Conservation (phyloP, 2,797 vertebrate species). For the Trachurus trachurus region DNA sequence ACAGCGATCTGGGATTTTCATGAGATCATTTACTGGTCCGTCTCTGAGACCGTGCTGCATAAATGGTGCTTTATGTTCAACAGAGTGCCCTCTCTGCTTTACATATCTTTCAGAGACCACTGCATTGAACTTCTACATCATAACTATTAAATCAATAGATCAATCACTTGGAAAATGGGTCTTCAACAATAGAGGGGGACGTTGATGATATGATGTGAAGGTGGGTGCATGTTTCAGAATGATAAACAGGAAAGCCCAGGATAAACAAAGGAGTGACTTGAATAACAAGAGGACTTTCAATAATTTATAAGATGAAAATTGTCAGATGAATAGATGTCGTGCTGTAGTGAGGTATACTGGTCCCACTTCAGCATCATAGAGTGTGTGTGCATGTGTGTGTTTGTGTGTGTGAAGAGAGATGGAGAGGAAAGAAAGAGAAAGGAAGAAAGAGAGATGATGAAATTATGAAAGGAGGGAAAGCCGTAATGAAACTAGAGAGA, state of each 20-base stretch:
- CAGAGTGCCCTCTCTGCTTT: slow-evolving; percentile 30
- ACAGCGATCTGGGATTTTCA: slow-evolving; percentile 37
- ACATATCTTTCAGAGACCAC: slow-evolving; percentile 54
- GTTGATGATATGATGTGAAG: slow-evolving; percentile 56
- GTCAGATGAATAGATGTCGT: slow-evolving; percentile 66
- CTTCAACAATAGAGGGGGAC: slow-evolving; percentile 34
- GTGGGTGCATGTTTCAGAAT: slow-evolving; percentile 63
- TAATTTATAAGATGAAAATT: slow-evolving; percentile 79
- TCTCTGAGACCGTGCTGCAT: slow-evolving; percentile 1
- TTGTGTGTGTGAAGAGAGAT: neutral
- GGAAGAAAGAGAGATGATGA: slow-evolving; percentile 2
- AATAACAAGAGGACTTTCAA: slow-evolving; percentile 77
- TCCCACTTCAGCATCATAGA: slow-evolving; percentile 26
- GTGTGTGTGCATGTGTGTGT: neutral
- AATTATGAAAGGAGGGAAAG: slow-evolving; percentile 28
- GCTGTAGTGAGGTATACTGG: slow-evolving; percentile 37
- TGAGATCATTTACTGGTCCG: slow-evolving; percentile 6
- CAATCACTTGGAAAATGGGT: slow-evolving; percentile 67
- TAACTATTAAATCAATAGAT: slow-evolving; percentile 66
- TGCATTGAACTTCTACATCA: slow-evolving; percentile 50
- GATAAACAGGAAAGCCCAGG: slow-evolving; percentile 68
- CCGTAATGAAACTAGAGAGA: slow-evolving; percentile 27
- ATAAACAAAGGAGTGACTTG: slow-evolving; percentile 74
- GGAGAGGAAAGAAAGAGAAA: slow-evolving; percentile 3
- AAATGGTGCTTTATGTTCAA: slow-evolving; percentile 28